Evolutionary conservation across 2,797 vertebrate genomes (phyloP), one percentile per base, ranked within the genome.

Genomic region (Sciurus vulgaris): DNA sequence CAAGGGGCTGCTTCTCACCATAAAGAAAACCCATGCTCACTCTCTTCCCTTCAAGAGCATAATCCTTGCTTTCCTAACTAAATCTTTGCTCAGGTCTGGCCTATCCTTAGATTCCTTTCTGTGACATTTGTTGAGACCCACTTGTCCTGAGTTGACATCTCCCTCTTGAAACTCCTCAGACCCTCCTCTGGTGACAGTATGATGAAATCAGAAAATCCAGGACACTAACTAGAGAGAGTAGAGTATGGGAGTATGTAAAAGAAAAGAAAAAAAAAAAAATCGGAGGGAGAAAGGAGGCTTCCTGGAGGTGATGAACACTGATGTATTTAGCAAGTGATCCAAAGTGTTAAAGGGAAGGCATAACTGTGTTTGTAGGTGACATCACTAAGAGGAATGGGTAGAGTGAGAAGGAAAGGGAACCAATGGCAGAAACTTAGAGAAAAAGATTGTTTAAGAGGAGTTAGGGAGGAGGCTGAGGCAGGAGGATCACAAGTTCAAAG

Each of bases 311-410:
- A 20, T 0, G 4, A 30, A 7, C 28, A n/a, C 22, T 41, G 10
- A 3, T 10, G 18, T 9, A 9, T 63, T n/a, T 5, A 7, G 56
- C 74, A 35, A 59, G 59, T 10, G 15, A 30, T n/a, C 47, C 15
- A 6, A n/a, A 63, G 41, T 3, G 13, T 28, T 30, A 1, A 20
- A 73, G 28, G 7, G 4, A 20, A 1, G 1, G 9, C 7, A 7
- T 6, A 38, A 33, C 7, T 8, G 41, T 5, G 59, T 22, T 4
- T 5, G 11, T 17, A 30, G 70, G 41, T 3, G 3, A 56, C 22
- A 22, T 26, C 7, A 2, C n/a, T 33, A 49, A 44, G 41, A 63
- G 35, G 41, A 70, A 35, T 0, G 0, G 3, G 3, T 6, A 26
- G 44, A 0, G 1, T 8, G 28, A n/a, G 30, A 54, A 41, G 35